These are phyloP conservation scores for Lethenteron reissneri DNA, from an alignment of 2,113 vertebrate genomes.

Conservation along the genomic window DNA sequence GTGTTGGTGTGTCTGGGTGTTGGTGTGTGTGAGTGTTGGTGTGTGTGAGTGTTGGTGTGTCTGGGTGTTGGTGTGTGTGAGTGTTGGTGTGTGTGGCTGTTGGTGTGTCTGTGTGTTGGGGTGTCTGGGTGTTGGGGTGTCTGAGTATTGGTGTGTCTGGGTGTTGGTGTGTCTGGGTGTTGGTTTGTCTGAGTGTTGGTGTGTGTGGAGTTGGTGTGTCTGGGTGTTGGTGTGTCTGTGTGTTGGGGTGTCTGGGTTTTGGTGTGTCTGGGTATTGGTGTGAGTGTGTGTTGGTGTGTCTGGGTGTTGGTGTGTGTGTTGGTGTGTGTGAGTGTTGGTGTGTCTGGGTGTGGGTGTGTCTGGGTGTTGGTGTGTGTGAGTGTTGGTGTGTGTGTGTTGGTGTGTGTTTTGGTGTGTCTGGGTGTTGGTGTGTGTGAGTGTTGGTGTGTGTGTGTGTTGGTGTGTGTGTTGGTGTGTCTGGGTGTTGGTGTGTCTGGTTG, in stretches of 20 bases:
- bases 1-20: neutral
- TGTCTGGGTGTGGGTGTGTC: neutral
- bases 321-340: neutral
- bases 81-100: too few relatives aligned
- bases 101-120: neutral
- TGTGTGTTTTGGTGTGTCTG: too few relatives aligned
- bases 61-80: neutral
- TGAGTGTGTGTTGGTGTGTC: neutral
- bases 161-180: neutral
- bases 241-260: neutral
- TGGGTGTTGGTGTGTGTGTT: neutral
- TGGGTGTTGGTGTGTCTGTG: neutral
- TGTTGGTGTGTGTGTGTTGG: neutral
- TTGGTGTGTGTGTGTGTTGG: neutral
- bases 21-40: neutral
- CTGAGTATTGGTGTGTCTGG: neutral
- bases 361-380: neutral
- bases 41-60: neutral
- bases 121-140: neutral
- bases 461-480: neutral
- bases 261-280: neutral
- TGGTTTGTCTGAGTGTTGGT: neutral
- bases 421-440: too few relatives aligned
- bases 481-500: too few relatives aligned
- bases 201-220: neutral